Base-by-base conservation (phyloP, 2,888 invertebrate genomes). In the Brachylomia viminalis region DNA sequence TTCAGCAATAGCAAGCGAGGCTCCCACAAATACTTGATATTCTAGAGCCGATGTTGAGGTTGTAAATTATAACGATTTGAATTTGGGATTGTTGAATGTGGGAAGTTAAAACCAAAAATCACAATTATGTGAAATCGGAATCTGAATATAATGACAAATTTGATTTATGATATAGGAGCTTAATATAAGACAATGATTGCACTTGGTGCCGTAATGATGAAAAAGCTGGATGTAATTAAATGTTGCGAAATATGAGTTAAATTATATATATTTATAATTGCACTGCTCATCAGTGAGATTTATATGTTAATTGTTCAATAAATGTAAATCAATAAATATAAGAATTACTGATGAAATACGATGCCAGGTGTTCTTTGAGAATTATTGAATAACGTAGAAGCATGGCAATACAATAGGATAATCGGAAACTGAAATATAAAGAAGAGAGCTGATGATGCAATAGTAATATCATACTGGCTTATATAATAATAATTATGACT, bases 1-100 rank as follows among this genome's bases (percentile, higher is more conserved):
- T 68, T 74, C 59, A 69, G 82, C 64, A 78, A 78, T 74, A 79
- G 4, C 74, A 68, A 74, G 42, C 67, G 74, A 77, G 70, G 70
- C 61, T 30, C 2, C 15, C 6, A 49, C 23, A 61, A 27, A 38
- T 47, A 65, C 38, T 56, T 52, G 5, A 30, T 73, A 67, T 65
- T 59, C 52, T 54, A 27, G 20, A 45, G 7, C 30, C 54, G 15
- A 52, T 23, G 20, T 54, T 54, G 6, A n/a, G 13, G 8, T 49
- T 61, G 42, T 20, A 66, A 47, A 56, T 45, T 15, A 27, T 47
- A 20, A 52, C 10, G 11, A 2, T 47, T 38, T 20, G 13, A 38
- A 52, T 61, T 38, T 42, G n/a, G n/a, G n/a, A n/a, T n/a, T n/a
- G n/a, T n/a, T n/a, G n/a, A n/a, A n/a, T n/a, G n/a, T 27, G 15